A percentile compares a stretch with the other conserved stretches of the same genome.
Conservation (phyloP, 2,888 invertebrate genomes). For the Ctena decussata region DNA sequence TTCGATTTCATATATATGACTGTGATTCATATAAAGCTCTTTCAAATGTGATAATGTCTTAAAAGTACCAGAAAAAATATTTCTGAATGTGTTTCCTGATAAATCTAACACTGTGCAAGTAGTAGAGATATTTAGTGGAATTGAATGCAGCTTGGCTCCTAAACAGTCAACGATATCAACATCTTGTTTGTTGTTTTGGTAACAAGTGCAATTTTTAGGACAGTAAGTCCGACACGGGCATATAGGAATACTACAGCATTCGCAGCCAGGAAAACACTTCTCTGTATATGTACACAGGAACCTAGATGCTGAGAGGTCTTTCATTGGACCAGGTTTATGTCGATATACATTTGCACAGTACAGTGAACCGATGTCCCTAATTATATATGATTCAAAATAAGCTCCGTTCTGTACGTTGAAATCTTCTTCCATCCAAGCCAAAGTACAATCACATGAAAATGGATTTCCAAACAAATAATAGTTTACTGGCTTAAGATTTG, state of each 20-base stretch:
- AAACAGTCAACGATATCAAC: not conserved
- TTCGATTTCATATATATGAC: constrained; percentile 15
- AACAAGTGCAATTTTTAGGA: not conserved
- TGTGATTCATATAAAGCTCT: not conserved
- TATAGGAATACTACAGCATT: not conserved
- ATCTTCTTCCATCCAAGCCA: not conserved
- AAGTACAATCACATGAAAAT: not conserved
- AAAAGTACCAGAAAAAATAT: not conserved
- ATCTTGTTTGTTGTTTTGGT: not conserved
- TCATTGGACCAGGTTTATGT: not conserved
- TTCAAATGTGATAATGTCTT: not conserved
- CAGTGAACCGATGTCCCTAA: not conserved
- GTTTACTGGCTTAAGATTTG: not conserved
- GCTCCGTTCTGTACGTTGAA: not conserved
- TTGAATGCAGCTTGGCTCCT: not conserved
- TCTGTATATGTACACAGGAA: not conserved
- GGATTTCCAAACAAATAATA: not conserved
- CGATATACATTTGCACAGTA: not conserved
- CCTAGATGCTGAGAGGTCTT: not conserved
- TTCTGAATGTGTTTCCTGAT: not conserved
- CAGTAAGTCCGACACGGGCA: not conserved
- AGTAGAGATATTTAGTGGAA: not conserved
- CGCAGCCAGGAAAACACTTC: not conserved
- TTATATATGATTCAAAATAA: not conserved
- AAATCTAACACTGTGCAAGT: not conserved